Evolutionary conservation across 2,113 vertebrate genomes (phyloP), one percentile per base, ranked within the genome.

Genomic region (Montifringilla adamsi): DNA sequence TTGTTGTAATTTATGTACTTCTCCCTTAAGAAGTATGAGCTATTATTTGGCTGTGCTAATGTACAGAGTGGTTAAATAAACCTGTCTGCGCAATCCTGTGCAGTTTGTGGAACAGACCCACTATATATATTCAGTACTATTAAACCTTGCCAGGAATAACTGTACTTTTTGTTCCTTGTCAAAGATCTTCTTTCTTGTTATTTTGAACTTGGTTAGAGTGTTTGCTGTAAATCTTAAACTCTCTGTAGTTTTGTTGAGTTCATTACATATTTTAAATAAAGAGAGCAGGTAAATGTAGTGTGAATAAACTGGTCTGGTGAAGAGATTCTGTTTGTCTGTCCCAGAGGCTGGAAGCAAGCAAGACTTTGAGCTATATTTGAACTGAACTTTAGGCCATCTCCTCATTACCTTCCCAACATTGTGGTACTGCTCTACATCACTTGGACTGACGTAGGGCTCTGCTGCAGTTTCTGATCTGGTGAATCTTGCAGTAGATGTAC

Each of bases 71-170:
- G 69, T 92, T 80, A 82, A 60, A 75, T 0, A 41, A 87, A 84
- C 49, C 75, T 93, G 35, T 59, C 85, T 58, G 13, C 72, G 72
- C 47, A 62, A 3, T 52, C 73, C 84, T 39, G 47, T 9, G 33
- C 47, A 52, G 64, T 92, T 94, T 82, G 41, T 56, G 7, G 60
- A 89, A 82, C 52, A 60, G 77, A 77, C 31, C 15, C 19, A 56
- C 47, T 89, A 2, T 31, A n/a, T 84, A 44, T 46, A 30, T 82
- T 85, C 86, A 39, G 23, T 88, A 52, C 85, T 63, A 80, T 83
- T 81, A 53, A 87, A 64, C 63, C 14, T 75, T 75, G 89, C 89
- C 89, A 94, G 93, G 39, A 94, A 53, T 84, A 87, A 73, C 49
- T 68, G 56, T 60, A 78, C 20, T 0, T 89, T 89, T 91, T 91